Percentiles rank a stretch among this genome's conserved stretches.
phyloP scores from a whole-genome alignment of 2,113 vertebrate genomes.

The Thalassarche chlororhynchos region DNA sequence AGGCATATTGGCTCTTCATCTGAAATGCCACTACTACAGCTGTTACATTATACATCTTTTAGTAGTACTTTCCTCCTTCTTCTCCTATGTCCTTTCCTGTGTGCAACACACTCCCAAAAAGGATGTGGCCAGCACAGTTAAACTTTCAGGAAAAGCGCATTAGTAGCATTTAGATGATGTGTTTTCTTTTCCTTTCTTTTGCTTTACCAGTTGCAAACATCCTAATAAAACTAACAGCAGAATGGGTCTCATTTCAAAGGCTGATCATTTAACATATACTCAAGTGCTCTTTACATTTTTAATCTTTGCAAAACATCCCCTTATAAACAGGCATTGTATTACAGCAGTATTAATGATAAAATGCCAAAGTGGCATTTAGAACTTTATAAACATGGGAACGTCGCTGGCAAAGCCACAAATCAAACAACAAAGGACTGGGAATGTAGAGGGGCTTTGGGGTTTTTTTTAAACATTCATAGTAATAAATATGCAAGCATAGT shows the following conservation, averaged over 20 bases:
- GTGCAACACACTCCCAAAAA: background rate
- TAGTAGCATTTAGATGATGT: background rate
- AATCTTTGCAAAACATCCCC: background rate
- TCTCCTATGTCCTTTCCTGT: background rate
- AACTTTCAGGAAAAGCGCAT: background rate
- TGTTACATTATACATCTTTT: background rate
- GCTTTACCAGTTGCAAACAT: background rate
- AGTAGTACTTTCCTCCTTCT: background rate
- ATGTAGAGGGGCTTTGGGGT: background rate
- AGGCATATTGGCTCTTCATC: background rate
- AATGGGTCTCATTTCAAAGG: conserved; percentile 11
- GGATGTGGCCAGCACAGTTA: background rate
- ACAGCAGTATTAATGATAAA: background rate
- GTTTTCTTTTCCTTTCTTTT: background rate
- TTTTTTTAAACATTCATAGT: background rate
- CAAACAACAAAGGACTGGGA: background rate
- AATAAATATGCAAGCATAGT: background rate
- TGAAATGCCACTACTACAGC: background rate
- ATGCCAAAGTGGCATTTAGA: background rate
- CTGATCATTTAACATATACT: background rate
- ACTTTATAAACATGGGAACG: background rate
- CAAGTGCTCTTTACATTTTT: background rate
- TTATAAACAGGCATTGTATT: background rate
- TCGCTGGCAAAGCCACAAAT: background rate
- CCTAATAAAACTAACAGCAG: conserved; percentile 10